Evolutionary conservation across 2,888 invertebrate species (phyloP), one percentile per base, ranked within the genome.

Genomic region (Chymomyza fuscimana): DNA sequence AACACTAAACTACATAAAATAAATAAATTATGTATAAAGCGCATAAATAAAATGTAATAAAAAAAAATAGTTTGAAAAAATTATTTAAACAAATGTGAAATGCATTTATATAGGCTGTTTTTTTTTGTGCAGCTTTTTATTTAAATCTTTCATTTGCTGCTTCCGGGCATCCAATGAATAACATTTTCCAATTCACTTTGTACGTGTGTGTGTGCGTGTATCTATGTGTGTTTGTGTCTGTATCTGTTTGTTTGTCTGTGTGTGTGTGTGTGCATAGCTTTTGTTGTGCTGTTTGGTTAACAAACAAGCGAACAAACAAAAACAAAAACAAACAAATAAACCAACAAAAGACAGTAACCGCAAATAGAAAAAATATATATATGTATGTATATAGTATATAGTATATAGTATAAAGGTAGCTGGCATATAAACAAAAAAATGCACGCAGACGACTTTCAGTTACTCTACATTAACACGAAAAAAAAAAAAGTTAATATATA

Each of bases 111-210:
- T 46, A 15, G 2, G 50, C 2, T 40, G 32, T 7, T 46, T 46
- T 46, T 46, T 32, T 32, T 32, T 2, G 7, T 12, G 12, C 2
- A 46, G 12, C 40, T 46, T 46, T 46, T 46, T 46, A 12, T 46
- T 46, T 12, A 2, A 46, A 46, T 12, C 40, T 46, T 46, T 46
- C 12, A 12, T 46, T 46, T 46, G 40, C 12, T 46, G 40, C 40
- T 46, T 46, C 40, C 40, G 63, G 15, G 15, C 51, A 51, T 5
- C 9, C 19, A 40, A 46, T 46, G 61, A 61, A 36, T 25, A 15
- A 46, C 40, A 66, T 52, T 69, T 60, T 69, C 59, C 63, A 67
- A 54, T 59, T 67, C 15, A 25, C 32, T 19, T 12, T 19, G 22
- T 52, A 32, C 40, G 51, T 22, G 29, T 6, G 15, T 50, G 52